Evolutionary conservation across 64 coral and sea anemone species (phyloP).

Genomic region (Cladopsammia gracilis): DNA sequence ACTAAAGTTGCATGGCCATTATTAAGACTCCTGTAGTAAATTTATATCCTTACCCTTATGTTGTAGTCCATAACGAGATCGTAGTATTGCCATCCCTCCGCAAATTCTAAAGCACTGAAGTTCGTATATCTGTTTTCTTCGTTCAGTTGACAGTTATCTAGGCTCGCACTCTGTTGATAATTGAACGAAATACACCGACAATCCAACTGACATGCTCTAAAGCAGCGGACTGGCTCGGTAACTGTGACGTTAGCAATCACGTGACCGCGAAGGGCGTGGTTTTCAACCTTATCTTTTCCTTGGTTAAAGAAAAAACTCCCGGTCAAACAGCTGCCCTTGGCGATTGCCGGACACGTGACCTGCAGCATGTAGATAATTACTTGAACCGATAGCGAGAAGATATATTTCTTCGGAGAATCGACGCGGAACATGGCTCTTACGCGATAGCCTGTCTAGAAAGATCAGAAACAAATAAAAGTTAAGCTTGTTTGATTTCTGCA

Average conservation of each 20-base stretch:
- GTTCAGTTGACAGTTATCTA: background rate
- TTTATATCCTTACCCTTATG: background rate
- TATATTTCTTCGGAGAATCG: too few species aligned
- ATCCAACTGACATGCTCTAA: background rate
- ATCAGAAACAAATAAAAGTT: too few species aligned
- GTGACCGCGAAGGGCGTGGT: background rate
- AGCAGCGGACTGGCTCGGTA: background rate
- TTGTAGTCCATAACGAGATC: background rate
- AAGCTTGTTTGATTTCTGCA: too few species aligned
- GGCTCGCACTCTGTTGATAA: background rate
- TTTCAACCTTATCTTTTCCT: background rate
- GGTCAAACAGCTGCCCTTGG: background rate
- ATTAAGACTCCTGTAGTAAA: too few species aligned
- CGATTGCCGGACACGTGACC: too few species aligned
- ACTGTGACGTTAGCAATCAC: background rate
- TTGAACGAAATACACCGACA: constrained; percentile 7
- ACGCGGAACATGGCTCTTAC: too few species aligned
- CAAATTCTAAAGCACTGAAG: background rate
- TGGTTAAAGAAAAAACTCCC: background rate
- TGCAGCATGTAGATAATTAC: too few species aligned
- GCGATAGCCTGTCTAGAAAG: too few species aligned
- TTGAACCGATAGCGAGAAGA: too few species aligned
- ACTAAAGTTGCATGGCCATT: too few species aligned
- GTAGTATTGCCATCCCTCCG: background rate
- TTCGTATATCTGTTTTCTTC: background rate